A percentile compares a stretch with the other conserved stretches of the same genome.
These are phyloP conservation scores for Automeris io DNA, from an alignment of 2,888 invertebrate genomes.

Conservation along the genomic window DNA sequence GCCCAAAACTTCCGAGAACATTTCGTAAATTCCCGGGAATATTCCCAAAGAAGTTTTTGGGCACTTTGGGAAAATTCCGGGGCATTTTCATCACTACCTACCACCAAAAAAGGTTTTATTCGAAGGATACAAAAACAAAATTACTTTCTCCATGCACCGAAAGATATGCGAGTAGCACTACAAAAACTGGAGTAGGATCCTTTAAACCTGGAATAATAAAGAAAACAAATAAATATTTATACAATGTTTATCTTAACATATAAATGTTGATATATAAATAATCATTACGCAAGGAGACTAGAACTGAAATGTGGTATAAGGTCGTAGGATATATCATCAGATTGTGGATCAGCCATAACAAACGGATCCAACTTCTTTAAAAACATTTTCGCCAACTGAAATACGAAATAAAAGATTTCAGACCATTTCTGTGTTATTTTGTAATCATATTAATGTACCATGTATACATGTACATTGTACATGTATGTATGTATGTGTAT, in stretches of 20 bases:
- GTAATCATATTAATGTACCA: too few species aligned
- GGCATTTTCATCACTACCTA: too few species aligned
- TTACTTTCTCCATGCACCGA: constrained; percentile 14
- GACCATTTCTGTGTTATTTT: too few species aligned
- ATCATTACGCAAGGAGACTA: constrained; percentile 36
- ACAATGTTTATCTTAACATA: background rate
- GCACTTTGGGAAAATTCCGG: too few species aligned
- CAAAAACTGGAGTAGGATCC: constrained; percentile 24
- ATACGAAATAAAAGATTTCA: too few species aligned
- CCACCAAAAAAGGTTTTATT: too few species aligned
- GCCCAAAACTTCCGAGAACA: too few species aligned
- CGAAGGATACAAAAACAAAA: constrained; percentile 4
- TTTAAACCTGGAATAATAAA: constrained; percentile 20
- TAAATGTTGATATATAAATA: background rate
- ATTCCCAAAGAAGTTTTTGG: too few species aligned
- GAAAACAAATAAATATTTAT: background rate
- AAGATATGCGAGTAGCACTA: constrained; percentile 18
- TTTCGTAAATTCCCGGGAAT: too few species aligned
- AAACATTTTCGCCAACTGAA: constrained; percentile 49
- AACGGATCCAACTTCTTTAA: constrained; percentile 54
- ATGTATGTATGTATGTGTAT: too few species aligned
- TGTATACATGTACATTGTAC: too few species aligned
- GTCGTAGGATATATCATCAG: constrained; percentile 18
- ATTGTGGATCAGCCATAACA: constrained; percentile 23
- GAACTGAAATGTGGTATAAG: constrained; percentile 35